Conservation (phyloP, 2,113 vertebrate genomes). For the Ranitomeya variabilis region DNA sequence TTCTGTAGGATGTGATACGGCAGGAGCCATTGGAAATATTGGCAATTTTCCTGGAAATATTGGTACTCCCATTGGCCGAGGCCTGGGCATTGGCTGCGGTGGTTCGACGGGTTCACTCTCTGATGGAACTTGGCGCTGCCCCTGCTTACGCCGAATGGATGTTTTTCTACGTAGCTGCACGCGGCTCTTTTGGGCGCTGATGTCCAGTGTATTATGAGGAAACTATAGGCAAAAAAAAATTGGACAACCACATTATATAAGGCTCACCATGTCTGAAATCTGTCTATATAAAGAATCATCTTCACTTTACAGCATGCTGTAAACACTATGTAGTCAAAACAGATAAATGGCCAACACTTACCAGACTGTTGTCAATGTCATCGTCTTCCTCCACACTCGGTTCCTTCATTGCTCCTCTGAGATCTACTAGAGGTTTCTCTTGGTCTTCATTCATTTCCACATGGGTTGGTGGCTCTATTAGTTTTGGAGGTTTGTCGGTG, state of each 20-base stretch:
- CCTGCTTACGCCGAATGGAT: constrained; percentile 34
- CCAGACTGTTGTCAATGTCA: not conserved
- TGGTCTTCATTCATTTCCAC: not conserved
- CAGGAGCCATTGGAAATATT: not conserved
- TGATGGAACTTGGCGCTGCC: constrained; percentile 6
- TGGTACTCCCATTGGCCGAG: not conserved
- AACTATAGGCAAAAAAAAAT: not conserved
- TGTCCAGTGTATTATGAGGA: constrained; percentile 33
- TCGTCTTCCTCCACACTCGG: not conserved
- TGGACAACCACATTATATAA: not conserved
- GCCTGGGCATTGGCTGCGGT: not conserved
- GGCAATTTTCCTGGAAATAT: not conserved
- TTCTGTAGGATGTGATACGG: not conserved
- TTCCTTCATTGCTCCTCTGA: not conserved
- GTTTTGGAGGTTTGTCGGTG: not conserved
- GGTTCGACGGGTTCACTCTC: not conserved
- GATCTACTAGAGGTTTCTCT: not conserved
- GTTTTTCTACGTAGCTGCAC: constrained; percentile 45
- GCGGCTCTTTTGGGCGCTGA: constrained; percentile 48
- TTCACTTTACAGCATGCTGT: constrained; percentile 3
- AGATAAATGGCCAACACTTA: constrained; percentile 5
- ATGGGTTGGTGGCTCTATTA: too few species aligned
- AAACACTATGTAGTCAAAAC: not conserved
- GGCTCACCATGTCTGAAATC: not conserved
- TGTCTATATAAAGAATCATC: not conserved